Evolutionary conservation across 1,140 invertebrate species (phyloP).

Genomic region (Agrypnia vestita): DNA sequence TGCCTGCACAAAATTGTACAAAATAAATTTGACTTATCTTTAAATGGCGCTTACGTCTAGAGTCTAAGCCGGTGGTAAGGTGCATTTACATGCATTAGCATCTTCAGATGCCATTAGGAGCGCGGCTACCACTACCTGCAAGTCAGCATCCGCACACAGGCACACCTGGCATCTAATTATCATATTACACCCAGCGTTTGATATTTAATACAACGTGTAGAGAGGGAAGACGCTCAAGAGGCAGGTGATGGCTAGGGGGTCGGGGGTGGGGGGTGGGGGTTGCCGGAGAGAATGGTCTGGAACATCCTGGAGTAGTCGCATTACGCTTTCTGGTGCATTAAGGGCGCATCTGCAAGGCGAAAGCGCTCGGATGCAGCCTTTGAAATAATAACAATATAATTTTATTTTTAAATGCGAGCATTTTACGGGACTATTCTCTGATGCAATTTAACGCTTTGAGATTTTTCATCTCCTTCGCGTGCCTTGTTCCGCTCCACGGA

Average conservation of each 20-base stretch:
- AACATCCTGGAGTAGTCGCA: constrained; percentile 1
- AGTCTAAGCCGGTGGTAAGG: not conserved
- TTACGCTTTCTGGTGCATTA: not conserved
- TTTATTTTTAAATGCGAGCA: no score
- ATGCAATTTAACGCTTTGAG: no score
- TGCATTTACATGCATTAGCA: constrained; percentile 22
- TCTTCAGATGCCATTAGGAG: constrained; percentile 13
- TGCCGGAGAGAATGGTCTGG: not conserved
- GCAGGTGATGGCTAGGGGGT: not conserved
- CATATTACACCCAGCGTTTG: constrained; percentile 13
- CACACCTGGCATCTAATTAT: not conserved
- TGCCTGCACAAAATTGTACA: no score
- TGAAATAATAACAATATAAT: no score
- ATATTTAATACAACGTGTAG: constrained; percentile 14
- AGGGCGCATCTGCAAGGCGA: not conserved
- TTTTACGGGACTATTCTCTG: no score
- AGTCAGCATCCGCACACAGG: not conserved
- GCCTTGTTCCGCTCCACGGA: no score
- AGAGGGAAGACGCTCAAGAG: not conserved
- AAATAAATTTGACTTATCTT: no score
- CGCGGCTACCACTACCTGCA: not conserved
- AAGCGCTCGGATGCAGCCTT: no score
- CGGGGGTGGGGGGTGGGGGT: not conserved
- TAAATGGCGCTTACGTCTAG: no score
- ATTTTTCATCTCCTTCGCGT: no score